phyloP scores from a whole-genome alignment of 2,888 invertebrate species.

The Oegoconia quadripuncta region DNA sequence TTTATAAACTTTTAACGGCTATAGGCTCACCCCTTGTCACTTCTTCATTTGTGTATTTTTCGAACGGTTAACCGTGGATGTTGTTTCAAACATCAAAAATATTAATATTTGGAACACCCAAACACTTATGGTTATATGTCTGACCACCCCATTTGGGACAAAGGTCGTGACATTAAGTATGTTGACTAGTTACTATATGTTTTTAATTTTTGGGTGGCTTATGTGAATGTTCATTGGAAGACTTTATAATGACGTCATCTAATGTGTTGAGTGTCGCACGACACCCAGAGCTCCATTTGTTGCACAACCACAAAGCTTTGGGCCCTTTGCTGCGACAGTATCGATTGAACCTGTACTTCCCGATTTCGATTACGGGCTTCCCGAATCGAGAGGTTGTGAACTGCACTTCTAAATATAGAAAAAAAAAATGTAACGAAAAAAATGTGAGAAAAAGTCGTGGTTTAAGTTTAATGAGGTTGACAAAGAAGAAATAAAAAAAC shows the following conservation, averaged over 20 bases:
- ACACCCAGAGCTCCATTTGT: conserved; percentile 27
- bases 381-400: conserved; percentile 25
- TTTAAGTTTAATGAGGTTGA: no score
- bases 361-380: conserved; percentile 20
- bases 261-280: conserved; percentile 33
- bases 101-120: no score
- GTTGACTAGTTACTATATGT: neutral
- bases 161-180: neutral
- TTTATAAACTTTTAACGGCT: no score
- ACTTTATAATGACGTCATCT: conserved; percentile 23
- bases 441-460: no score
- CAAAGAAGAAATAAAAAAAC: no score
- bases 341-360: conserved; percentile 20
- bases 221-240: conserved; percentile 20
- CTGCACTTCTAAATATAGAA: no score
- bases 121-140: no score
- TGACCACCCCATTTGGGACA: neutral
- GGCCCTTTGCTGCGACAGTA: conserved; percentile 9
- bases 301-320: conserved; percentile 28
- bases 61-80: neutral
- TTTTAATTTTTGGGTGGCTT: no score
- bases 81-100: no score
- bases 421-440: no score
- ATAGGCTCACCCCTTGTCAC: no score
- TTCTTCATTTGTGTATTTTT: no score